phyloP scores from a whole-genome alignment of 2,888 invertebrate species.

The Parelbella ahira region DNA sequence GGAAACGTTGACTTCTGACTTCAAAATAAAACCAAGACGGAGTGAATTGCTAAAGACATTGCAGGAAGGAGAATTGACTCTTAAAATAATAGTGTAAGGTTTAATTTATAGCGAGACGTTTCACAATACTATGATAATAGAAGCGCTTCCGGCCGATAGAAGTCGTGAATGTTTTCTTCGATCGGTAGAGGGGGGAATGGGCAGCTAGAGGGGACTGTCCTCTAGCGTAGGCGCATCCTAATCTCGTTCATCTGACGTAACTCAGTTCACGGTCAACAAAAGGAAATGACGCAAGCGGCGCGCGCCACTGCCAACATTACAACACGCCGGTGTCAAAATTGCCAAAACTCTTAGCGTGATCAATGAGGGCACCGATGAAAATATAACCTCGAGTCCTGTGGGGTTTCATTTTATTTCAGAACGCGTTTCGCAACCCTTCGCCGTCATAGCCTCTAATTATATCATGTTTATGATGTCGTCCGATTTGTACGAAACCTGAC shows the following conservation, averaged over 20 bases:
- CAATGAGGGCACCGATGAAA: constrained; percentile 29
- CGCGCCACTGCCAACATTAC: constrained; percentile 53
- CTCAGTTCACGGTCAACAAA: constrained; percentile 72
- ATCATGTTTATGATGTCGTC: too few species aligned
- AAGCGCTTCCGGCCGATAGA: constrained; percentile 21
- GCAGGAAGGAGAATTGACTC: constrained; percentile 1
- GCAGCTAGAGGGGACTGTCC: constrained; percentile 46
- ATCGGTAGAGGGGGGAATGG: constrained; percentile 17
- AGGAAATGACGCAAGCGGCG: constrained; percentile 76
- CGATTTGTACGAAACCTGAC: background rate
- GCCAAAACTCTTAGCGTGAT: constrained; percentile 57
- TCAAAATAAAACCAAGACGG: constrained; percentile 10
- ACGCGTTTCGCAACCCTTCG: constrained; percentile 8
- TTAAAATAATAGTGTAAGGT: constrained; percentile 8
- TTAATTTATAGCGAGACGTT: constrained; percentile 1
- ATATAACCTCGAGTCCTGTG: constrained; percentile 11
- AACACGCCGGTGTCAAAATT: constrained; percentile 47
- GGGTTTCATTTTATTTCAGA: background rate
- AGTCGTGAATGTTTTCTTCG: constrained; percentile 18
- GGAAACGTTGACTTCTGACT: constrained; percentile 21
- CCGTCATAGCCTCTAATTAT: constrained; percentile 14
- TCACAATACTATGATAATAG: constrained; percentile 16
- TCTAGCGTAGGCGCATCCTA: constrained; percentile 63
- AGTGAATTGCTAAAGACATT: too few species aligned
- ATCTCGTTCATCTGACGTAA: constrained; percentile 65